Evolutionary conservation across 2,797 vertebrate genomes (phyloP).

Genomic region (Takifugu ocellatus): DNA sequence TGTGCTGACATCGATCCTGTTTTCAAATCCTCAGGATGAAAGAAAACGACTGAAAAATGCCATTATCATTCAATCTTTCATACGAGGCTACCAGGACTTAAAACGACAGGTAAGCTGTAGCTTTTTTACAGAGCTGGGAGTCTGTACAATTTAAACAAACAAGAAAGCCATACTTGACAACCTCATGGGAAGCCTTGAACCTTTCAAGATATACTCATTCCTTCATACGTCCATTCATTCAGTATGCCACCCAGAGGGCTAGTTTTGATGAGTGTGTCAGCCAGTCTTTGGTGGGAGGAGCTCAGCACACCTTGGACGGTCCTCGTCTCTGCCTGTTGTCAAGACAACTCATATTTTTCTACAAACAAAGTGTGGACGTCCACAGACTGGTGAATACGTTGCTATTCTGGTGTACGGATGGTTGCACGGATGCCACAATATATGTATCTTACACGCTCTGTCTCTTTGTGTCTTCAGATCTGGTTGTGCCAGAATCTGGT

Average conservation of each 20-base stretch:
- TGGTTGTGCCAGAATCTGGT: conserved; percentile 96
- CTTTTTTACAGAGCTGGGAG: not conserved
- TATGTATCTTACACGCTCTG: conserved; percentile 3
- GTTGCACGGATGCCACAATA: not conserved
- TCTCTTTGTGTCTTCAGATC: conserved; percentile 75
- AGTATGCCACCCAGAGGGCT: conserved; percentile 89
- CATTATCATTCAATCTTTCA: conserved; percentile 94
- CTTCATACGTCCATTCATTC: conserved; percentile 2
- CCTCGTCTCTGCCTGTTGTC: conserved; percentile 83
- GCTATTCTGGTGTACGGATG: not conserved
- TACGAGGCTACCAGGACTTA: conserved; percentile 91
- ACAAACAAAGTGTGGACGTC: conserved; percentile 88
- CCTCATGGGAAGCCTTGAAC: not conserved
- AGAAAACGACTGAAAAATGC: conserved; percentile 93
- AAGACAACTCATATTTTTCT: conserved; percentile 95
- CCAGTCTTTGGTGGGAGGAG: conserved; percentile 76
- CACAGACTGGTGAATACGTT: conserved; percentile 83
- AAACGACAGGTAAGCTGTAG: conserved; percentile 84
- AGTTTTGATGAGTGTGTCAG: conserved; percentile 83
- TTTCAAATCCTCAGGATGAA: conserved; percentile 84
- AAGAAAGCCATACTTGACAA: too few species aligned
- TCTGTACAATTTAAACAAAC: not conserved
- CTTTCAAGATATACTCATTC: not conserved
- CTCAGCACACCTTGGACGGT: conserved; percentile 70
- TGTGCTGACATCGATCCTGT: not conserved